Evolutionary conservation across 1,140 invertebrate species (phyloP).

Genomic region (Drosophila kanapiae): DNA sequence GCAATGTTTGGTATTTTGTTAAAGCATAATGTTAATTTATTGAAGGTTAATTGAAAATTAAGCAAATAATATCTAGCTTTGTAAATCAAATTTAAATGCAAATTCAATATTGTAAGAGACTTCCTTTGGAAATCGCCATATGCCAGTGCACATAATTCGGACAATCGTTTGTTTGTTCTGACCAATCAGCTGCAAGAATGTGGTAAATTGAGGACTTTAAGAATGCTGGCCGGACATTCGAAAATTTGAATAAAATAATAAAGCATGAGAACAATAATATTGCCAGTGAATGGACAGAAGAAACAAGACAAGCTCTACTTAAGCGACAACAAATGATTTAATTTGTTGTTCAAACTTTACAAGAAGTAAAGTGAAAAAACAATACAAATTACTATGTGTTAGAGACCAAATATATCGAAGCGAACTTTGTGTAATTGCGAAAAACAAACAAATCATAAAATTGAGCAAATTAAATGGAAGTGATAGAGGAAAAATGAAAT

Average conservation of each 20-base stretch:
- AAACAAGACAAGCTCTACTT: background rate
- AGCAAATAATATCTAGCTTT: too few species aligned
- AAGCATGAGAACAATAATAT: background rate
- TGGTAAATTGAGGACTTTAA: constrained; percentile 9
- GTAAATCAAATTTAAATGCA: too few species aligned
- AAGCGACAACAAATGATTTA: background rate
- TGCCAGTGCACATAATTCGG: background rate
- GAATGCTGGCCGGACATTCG: background rate
- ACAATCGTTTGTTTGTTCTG: constrained; percentile 10
- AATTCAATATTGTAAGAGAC: too few species aligned
- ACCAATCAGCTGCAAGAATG: constrained; percentile 31
- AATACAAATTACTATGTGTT: background rate
- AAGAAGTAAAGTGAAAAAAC: background rate
- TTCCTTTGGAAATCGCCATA: background rate
- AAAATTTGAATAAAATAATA: constrained; percentile 6
- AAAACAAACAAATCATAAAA: background rate
- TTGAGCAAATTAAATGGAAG: background rate
- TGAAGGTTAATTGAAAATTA: too few species aligned
- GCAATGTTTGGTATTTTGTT: too few species aligned
- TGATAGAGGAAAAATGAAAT: background rate
- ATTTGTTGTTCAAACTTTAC: background rate
- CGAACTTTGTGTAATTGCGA: background rate
- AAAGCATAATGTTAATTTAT: too few species aligned
- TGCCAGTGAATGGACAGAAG: background rate
- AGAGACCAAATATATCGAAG: background rate